These are phyloP conservation scores for Poeciliopsis retropinna DNA, from an alignment of 2,113 vertebrate species.

Conservation along the genomic window DNA sequence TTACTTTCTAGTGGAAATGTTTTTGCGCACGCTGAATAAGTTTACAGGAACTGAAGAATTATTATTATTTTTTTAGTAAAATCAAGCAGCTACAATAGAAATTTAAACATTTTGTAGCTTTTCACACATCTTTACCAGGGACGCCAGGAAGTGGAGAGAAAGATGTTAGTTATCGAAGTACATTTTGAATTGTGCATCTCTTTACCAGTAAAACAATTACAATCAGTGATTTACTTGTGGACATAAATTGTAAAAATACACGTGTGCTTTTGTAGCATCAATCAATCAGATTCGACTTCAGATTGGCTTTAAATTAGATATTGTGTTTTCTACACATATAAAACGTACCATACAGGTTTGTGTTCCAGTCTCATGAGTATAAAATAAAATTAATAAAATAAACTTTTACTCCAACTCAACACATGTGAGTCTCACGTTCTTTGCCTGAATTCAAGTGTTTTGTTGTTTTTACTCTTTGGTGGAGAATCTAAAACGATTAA, in stretches of 20 bases:
- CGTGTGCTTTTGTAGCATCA: constrained; percentile 40
- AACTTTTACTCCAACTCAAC: background rate
- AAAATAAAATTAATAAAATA: background rate
- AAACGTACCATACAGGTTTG: background rate
- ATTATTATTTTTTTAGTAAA: background rate
- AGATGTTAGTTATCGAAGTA: background rate
- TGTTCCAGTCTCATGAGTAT: background rate
- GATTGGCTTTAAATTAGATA: background rate
- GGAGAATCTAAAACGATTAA: constrained; percentile 28
- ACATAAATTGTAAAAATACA: constrained; percentile 7
- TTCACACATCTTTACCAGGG: background rate
- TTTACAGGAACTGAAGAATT: background rate
- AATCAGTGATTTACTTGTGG: constrained; percentile 14
- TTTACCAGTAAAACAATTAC: background rate
- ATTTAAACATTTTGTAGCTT: background rate
- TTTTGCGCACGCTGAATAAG: background rate
- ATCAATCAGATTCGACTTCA: background rate
- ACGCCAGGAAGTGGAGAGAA: background rate
- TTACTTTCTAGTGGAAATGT: background rate
- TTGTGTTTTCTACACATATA: constrained; percentile 4
- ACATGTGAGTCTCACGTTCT: background rate
- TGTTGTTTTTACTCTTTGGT: constrained; percentile 51
- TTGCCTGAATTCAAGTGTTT: constrained; percentile 22
- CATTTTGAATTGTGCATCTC: background rate
- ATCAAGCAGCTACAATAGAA: background rate